phyloP scores from a whole-genome alignment of 2,113 vertebrate genomes.

The Platysteira castanea region DNA sequence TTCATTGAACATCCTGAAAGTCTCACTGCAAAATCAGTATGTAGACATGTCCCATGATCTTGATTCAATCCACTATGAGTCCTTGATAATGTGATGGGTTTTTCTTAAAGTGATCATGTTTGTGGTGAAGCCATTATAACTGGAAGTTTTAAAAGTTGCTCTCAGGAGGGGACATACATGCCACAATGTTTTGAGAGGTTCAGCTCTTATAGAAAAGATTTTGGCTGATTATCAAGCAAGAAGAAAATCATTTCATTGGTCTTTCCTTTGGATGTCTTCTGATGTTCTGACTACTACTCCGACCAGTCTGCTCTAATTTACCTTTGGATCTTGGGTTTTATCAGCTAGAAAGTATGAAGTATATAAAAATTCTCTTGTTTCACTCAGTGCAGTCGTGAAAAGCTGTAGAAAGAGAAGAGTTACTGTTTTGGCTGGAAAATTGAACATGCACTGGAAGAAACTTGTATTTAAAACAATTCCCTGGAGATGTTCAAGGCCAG shows the following conservation, averaged over 20 bases:
- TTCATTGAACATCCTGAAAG: background rate
- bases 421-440: background rate
- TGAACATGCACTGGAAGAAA: background rate
- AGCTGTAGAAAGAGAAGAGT: background rate
- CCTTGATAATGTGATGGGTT: background rate
- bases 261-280: background rate
- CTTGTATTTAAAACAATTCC: background rate
- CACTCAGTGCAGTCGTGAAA: background rate
- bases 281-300: background rate
- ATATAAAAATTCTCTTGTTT: background rate
- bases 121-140: background rate
- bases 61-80: background rate
- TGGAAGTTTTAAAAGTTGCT: background rate
- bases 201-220: background rate
- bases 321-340: background rate
- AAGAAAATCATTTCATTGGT: background rate
- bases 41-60: background rate
- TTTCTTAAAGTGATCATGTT: background rate
- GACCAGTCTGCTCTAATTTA: background rate
- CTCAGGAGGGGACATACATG: background rate
- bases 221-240: background rate
- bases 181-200: background rate
- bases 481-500: background rate
- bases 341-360: background rate
- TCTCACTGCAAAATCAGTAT: background rate